A percentile compares a stretch with the other conserved stretches of the same genome.
Conservation (phyloP, 2,113 vertebrate genomes). For the Camelus dromedarius region DNA sequence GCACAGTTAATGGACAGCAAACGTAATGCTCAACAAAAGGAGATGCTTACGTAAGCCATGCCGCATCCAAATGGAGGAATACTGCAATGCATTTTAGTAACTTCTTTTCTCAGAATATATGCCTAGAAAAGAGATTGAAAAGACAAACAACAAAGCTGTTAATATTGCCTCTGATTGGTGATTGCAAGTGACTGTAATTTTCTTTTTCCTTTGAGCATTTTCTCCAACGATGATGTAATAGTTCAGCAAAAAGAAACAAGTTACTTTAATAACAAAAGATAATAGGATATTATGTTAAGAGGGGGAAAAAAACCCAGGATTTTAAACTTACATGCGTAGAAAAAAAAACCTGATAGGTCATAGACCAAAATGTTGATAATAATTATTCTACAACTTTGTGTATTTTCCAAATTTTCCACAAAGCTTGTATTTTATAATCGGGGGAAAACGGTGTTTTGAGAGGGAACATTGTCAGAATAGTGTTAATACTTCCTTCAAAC, state of each 20-base stretch:
- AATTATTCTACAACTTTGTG: background rate
- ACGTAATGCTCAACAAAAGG: background rate
- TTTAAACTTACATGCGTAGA: background rate
- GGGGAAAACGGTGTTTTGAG: background rate
- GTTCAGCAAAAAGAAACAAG: background rate
- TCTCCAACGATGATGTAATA: background rate
- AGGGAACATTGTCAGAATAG: background rate
- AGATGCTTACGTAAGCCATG: background rate
- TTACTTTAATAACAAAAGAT: slow-evolving; percentile 1
- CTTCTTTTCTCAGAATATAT: background rate
- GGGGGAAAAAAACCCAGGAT: background rate
- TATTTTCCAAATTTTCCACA: slow-evolving; percentile 22
- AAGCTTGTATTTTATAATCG: background rate
- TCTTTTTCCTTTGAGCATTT: slow-evolving; percentile 30
- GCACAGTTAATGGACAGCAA: background rate
- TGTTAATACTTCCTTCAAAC: slow-evolving; percentile 16
- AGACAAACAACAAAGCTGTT: background rate
- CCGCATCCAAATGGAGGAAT: background rate
- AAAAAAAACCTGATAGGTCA: background rate
- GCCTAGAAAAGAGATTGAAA: background rate
- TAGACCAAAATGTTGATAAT: background rate
- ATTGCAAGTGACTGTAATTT: background rate
- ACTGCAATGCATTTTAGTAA: background rate
- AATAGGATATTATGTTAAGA: background rate
- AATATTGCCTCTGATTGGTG: background rate